Evolutionary conservation across 2,113 vertebrate genomes (phyloP).

Genomic region (Bagarius yarrelli): DNA sequence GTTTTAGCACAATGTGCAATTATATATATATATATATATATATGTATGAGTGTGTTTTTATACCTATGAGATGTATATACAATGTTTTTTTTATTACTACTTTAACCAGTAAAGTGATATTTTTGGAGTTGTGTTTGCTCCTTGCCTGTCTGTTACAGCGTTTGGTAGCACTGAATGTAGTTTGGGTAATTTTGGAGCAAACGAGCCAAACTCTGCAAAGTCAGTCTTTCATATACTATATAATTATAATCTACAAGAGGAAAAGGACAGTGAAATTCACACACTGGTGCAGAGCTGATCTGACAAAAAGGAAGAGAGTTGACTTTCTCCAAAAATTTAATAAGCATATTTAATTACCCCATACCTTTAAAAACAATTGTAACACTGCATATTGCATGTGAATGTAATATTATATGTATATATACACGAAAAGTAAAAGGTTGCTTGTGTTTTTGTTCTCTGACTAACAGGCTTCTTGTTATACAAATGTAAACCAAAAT

Average conservation of each 20-base stretch:
- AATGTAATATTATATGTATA: constrained; percentile 38
- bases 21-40: constrained; percentile 56
- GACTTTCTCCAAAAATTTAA: constrained; percentile 19
- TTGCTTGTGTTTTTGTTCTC: constrained; percentile 41
- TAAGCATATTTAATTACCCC: constrained; percentile 25
- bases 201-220: constrained; percentile 32
- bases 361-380: constrained; percentile 35
- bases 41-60: constrained; percentile 61
- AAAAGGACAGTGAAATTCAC: constrained; percentile 5
- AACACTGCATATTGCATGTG: constrained; percentile 47
- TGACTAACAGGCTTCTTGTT: constrained; percentile 30
- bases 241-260: neutral
- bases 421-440: constrained; percentile 1
- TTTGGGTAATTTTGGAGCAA: constrained; percentile 46
- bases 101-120: constrained; percentile 61
- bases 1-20: constrained; percentile 64
- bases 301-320: constrained; percentile 34
- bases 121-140: constrained; percentile 59
- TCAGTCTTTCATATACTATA: neutral
- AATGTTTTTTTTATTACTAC: constrained; percentile 53
- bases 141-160: constrained; percentile 57
- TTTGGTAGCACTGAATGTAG: constrained; percentile 40
- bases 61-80: constrained; percentile 61
- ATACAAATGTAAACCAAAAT: constrained; percentile 18
- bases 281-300: constrained; percentile 8